A percentile compares a stretch with the other conserved stretches of the same genome.
These are phyloP conservation scores for Drosophila littoralis DNA, from an alignment of 1,140 invertebrate species.

Conservation along the genomic window DNA sequence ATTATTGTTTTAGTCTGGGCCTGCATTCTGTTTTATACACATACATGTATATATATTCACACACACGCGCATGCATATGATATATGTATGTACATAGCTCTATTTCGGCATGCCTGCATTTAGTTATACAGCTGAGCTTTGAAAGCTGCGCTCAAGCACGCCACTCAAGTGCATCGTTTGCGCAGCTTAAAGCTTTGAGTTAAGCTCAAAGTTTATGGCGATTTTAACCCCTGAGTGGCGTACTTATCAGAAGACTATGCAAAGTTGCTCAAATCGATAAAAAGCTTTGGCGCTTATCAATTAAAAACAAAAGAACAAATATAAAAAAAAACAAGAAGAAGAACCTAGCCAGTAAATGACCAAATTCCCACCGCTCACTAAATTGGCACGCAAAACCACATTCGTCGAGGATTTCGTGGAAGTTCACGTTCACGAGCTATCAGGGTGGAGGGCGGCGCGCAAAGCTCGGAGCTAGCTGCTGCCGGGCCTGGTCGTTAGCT, in stretches of 20 bases:
- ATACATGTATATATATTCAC: not conserved
- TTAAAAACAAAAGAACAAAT: constrained; percentile 6
- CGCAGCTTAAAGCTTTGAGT: constrained; percentile 35
- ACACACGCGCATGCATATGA: too few relatives aligned
- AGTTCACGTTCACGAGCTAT: not conserved
- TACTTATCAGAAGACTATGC: not conserved
- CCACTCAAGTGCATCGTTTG: not conserved
- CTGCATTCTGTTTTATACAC: constrained; percentile 27
- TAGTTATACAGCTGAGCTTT: constrained; percentile 11
- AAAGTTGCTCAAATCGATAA: constrained; percentile 42
- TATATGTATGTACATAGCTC: too few relatives aligned
- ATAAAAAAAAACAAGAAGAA: constrained; percentile 1
- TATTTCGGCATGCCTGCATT: not conserved
- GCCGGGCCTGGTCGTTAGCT: constrained; percentile 43
- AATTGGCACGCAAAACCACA: constrained; percentile 7
- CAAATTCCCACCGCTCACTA: not conserved
- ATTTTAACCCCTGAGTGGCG: constrained; percentile 4
- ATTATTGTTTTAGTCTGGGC: constrained; percentile 38
- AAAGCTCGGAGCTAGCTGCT: constrained; percentile 27
- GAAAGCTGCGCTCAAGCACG: constrained; percentile 37
- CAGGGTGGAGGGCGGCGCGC: not conserved
- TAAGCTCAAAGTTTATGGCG: constrained; percentile 34
- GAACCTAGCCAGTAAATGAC: constrained; percentile 2
- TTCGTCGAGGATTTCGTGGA: constrained; percentile 39
- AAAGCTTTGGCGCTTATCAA: constrained; percentile 43